A percentile compares a stretch with the other conserved stretches of the same genome.
Evolutionary conservation across 2,113 vertebrate genomes (phyloP).

Genomic region (Aegithalos caudatus): DNA sequence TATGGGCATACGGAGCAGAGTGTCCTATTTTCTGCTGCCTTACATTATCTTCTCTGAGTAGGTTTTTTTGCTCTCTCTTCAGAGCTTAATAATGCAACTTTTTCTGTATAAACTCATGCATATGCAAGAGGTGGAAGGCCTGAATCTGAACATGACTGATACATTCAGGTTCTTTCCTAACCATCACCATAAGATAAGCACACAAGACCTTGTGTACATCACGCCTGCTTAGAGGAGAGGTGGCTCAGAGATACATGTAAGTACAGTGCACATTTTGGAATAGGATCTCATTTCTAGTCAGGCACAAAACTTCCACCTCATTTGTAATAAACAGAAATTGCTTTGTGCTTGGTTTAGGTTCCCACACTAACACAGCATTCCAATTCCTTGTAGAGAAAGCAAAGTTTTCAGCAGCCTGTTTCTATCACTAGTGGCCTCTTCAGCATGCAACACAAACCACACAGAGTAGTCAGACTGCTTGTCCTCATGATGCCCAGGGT

Average conservation of each 20-base stretch:
- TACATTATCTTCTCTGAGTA: not conserved
- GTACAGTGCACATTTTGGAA: not conserved
- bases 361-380: not conserved
- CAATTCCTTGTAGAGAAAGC: not conserved
- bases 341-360: not conserved
- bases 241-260: rapidly evolving
- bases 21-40: not conserved
- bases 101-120: not conserved
- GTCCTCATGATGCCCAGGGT: not conserved
- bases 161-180: not conserved
- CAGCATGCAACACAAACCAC: not conserved
- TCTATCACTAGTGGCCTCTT: not conserved
- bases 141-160: not conserved
- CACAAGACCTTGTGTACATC: not conserved
- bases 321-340: not conserved
- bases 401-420: not conserved
- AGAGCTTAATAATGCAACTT: not conserved
- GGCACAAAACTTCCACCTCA: not conserved
- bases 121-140: not conserved
- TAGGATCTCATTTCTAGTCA: not conserved
- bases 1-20: not conserved
- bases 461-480: not conserved
- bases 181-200: not conserved
- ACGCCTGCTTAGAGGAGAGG: not conserved
- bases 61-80: not conserved